These are phyloP conservation scores for Syrmaticus mikado DNA, from an alignment of 2,113 vertebrate genomes.

Conservation along the genomic window DNA sequence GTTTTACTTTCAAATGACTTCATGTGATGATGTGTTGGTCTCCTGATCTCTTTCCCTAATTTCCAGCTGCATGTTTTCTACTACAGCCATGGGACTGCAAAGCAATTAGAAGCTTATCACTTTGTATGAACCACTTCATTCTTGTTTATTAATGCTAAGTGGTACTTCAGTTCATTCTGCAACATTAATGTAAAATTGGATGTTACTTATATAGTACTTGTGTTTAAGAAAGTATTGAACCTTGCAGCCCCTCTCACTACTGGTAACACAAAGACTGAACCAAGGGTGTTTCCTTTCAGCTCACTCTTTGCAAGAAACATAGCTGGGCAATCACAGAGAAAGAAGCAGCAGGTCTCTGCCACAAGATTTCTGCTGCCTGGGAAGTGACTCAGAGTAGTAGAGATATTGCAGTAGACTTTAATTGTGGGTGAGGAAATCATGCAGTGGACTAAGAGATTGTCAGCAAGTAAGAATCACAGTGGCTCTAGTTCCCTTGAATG, in stretches of 20 bases:
- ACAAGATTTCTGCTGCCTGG: neutral
- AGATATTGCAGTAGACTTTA: neutral
- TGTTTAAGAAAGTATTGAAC: neutral
- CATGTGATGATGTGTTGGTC: neutral
- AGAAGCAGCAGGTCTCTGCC: neutral
- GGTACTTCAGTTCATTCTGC: neutral
- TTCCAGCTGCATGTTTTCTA: neutral
- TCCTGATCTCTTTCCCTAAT: neutral
- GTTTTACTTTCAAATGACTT: neutral
- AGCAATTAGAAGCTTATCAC: neutral
- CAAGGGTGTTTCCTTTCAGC: neutral
- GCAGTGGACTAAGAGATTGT: neutral
- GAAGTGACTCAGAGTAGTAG: neutral
- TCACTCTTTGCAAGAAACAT: neutral
- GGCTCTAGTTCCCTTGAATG: neutral
- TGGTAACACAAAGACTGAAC: neutral
- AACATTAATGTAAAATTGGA: neutral
- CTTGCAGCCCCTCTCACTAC: neutral
- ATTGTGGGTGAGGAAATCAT: rapidly evolving
- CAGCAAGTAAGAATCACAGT: neutral
- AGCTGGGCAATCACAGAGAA: neutral
- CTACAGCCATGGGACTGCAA: neutral
- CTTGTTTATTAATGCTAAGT: too few species aligned
- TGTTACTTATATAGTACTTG: neutral
- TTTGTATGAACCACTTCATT: neutral